phyloP scores from a whole-genome alignment of 37 sponge, comb jelly and placozoan genomes.

The Haliclona indistincta region DNA sequence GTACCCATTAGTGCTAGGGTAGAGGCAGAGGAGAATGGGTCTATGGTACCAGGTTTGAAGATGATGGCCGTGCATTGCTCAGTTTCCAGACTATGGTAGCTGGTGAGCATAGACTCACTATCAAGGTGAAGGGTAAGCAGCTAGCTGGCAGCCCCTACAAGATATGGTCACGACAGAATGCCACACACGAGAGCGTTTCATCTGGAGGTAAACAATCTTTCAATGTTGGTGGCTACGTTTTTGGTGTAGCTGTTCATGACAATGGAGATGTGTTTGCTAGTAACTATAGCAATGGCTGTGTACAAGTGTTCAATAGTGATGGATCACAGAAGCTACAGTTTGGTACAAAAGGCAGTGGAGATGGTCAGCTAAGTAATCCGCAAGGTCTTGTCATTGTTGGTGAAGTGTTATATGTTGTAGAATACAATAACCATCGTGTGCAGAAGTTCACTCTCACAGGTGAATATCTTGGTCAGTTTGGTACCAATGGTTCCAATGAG shows the following conservation, averaged over 20 bases:
- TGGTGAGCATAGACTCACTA: too few relatives aligned
- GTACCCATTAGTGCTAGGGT: too few relatives aligned
- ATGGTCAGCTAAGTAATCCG: slow-evolving; percentile 49
- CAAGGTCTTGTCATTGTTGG: slow-evolving; percentile 28
- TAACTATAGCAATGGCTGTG: neutral
- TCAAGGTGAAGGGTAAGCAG: too few relatives aligned
- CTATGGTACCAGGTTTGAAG: too few relatives aligned
- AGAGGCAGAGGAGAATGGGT: too few relatives aligned
- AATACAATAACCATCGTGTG: slow-evolving; percentile 25
- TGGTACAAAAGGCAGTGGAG: slow-evolving; percentile 18
- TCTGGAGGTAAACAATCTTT: slow-evolving; percentile 25
- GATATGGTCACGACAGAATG: too few relatives aligned
- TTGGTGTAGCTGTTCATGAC: slow-evolving; percentile 37
- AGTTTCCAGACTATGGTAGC: too few relatives aligned
- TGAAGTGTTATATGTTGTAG: slow-evolving; percentile 46
- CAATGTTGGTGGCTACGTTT: neutral
- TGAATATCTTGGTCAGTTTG: slow-evolving; percentile 40
- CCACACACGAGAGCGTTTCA: too few relatives aligned
- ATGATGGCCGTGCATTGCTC: too few relatives aligned
- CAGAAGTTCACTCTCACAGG: slow-evolving; percentile 29
- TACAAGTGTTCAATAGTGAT: slow-evolving; percentile 17
- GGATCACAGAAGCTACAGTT: slow-evolving; percentile 12
- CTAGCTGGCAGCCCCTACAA: too few relatives aligned
- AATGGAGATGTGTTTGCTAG: slow-evolving; percentile 27
- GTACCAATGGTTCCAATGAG: slow-evolving; percentile 13